These are phyloP conservation scores for Perizoma affinitatum DNA, from an alignment of 2,888 invertebrate species.

Conservation along the genomic window DNA sequence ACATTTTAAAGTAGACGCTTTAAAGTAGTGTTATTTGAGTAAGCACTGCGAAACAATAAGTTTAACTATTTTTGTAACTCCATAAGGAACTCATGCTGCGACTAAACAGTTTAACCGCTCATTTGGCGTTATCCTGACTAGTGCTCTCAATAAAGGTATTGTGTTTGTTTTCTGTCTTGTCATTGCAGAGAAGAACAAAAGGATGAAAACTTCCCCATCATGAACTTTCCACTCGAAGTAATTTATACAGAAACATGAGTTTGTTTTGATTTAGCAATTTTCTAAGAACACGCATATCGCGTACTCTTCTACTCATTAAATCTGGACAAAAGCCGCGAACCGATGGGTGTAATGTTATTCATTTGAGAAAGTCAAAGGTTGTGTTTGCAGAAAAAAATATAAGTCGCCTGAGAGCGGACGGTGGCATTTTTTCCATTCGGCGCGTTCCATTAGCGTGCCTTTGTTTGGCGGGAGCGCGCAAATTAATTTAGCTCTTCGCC, in stretches of 20 bases:
- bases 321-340: constrained; percentile 74
- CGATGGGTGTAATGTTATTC: constrained; percentile 82
- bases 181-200: constrained; percentile 36
- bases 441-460: constrained; percentile 85
- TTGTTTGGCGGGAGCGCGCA: constrained; percentile 85
- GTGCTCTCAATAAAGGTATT: not conserved
- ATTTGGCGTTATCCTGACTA: not conserved
- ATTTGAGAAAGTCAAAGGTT: constrained; percentile 83
- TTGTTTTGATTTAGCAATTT: constrained; percentile 70
- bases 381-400: constrained; percentile 70
- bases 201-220: constrained; percentile 46
- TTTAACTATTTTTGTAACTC: no score
- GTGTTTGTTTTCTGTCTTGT: not conserved
- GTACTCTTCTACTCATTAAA: constrained; percentile 74
- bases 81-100: not conserved
- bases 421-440: constrained; percentile 85
- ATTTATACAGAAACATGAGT: constrained; percentile 64
- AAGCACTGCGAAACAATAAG: no score
- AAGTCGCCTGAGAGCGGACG: constrained; percentile 82
- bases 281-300: constrained; percentile 62
- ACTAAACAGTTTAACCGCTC: not conserved
- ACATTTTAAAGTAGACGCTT: no score
- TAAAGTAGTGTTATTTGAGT: no score
- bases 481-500: constrained; percentile 85
- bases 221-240: constrained; percentile 61